These are phyloP conservation scores for Thecophora atra DNA, from an alignment of 2,888 invertebrate genomes.

Conservation along the genomic window DNA sequence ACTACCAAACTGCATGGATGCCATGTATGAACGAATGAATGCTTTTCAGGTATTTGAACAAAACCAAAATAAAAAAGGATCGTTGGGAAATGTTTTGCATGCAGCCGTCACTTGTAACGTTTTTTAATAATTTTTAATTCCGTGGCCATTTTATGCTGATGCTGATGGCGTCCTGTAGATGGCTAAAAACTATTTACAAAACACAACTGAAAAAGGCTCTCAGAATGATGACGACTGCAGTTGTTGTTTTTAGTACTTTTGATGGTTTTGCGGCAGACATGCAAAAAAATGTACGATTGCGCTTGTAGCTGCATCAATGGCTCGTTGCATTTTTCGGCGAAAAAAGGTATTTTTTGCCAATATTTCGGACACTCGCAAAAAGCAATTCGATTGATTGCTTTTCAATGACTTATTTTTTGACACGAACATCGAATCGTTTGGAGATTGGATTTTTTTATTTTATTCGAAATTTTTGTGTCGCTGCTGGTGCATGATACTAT, in stretches of 20 bases:
- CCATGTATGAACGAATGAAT: not conserved
- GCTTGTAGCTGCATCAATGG: too few relatives aligned
- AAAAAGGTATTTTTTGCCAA: not conserved
- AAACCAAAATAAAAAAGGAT: not conserved
- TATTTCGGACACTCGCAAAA: not conserved
- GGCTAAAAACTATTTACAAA: too few relatives aligned
- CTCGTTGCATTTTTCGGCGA: too few relatives aligned
- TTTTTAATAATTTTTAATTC: slow-evolving; percentile 34
- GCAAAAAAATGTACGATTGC: not conserved
- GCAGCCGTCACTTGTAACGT: slow-evolving; percentile 3
- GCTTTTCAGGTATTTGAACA: not conserved
- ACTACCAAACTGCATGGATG: not conserved
- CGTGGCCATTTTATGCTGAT: slow-evolving; percentile 20
- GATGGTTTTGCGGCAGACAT: not conserved
- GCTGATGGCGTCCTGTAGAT: not conserved
- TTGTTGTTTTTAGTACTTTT: not conserved
- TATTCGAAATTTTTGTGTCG: not conserved
- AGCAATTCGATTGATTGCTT: slow-evolving; percentile 27
- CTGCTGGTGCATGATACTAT: not conserved
- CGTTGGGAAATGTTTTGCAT: not conserved
- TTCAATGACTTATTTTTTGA: slow-evolving; percentile 21
- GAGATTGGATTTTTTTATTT: not conserved
- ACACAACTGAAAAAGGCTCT: not conserved
- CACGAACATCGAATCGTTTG: not conserved
- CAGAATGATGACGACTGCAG: not conserved